Percentiles rank a stretch among this genome's conserved stretches.
phyloP scores from a whole-genome alignment of 2,888 invertebrate species.

The Caenorhabditis afra region DNA sequence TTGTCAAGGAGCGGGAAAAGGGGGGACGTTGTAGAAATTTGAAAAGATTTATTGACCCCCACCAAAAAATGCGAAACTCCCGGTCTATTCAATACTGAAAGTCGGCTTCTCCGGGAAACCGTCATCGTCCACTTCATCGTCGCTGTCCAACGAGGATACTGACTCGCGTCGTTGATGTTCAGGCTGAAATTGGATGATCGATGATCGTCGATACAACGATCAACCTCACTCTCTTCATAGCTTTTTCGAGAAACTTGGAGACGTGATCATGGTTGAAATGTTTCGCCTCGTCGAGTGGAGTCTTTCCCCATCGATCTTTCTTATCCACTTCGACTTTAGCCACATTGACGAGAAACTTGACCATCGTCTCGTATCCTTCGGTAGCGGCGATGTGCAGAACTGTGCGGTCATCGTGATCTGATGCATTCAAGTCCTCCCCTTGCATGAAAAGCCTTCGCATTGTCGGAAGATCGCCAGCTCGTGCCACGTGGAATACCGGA shows the following conservation, averaged over 20 bases:
- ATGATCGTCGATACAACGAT: neutral
- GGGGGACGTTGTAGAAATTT: too few species aligned
- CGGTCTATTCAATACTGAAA: slow-evolving; percentile 39
- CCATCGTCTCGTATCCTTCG: slow-evolving; percentile 73
- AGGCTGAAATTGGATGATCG: slow-evolving; percentile 28
- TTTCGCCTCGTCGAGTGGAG: slow-evolving; percentile 75
- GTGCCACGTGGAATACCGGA: slow-evolving; percentile 58
- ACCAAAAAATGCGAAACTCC: too few species aligned
- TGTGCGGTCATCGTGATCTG: slow-evolving; percentile 74
- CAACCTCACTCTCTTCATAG: slow-evolving; percentile 56
- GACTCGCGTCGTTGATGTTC: slow-evolving; percentile 42
- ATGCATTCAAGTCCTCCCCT: slow-evolving; percentile 73
- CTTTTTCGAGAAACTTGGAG: slow-evolving; percentile 85
- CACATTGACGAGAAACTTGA: slow-evolving; percentile 73
- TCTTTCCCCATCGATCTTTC: slow-evolving; percentile 67
- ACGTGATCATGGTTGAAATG: slow-evolving; percentile 61
- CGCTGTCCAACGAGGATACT: slow-evolving; percentile 48
- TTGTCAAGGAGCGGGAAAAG: too few species aligned
- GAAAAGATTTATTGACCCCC: too few species aligned
- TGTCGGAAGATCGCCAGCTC: slow-evolving; percentile 56
- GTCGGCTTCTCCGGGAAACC: slow-evolving; percentile 49
- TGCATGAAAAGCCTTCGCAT: slow-evolving; percentile 71
- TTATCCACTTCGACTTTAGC: slow-evolving; percentile 72
- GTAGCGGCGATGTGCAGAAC: slow-evolving; percentile 72
- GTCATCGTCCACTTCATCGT: slow-evolving; percentile 47